Percentiles rank a stretch among this genome's conserved stretches.
phyloP scores from a whole-genome alignment of 2,888 invertebrate genomes.

The Sminthurinus aureus region DNA sequence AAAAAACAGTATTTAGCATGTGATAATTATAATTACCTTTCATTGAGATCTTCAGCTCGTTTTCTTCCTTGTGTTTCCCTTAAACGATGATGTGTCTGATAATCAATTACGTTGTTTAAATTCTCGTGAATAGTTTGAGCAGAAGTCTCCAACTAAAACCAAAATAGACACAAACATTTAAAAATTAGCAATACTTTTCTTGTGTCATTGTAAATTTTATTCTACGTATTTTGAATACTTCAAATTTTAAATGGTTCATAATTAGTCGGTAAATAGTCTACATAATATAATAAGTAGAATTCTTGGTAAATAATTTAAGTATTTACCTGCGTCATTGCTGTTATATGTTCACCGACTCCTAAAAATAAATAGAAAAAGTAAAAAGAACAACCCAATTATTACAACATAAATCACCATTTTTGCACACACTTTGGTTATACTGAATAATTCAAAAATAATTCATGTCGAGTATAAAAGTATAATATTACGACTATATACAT shows the following conservation, averaged over 20 bases:
- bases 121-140: constrained; percentile 89
- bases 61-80: constrained; percentile 94
- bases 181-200: no score
- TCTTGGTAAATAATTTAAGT: constrained; percentile 49
- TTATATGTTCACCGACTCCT: constrained; percentile 82
- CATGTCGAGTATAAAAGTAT: no score
- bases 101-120: constrained; percentile 86
- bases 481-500: no score
- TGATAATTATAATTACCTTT: constrained; percentile 63
- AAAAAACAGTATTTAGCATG: no score
- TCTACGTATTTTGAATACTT: background rate
- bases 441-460: no score
- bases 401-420: background rate
- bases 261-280: constrained; percentile 7
- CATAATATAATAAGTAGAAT: background rate
- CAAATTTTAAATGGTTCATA: constrained; percentile 8
- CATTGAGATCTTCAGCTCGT: constrained; percentile 95
- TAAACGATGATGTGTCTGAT: constrained; percentile 95
- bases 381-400: background rate
- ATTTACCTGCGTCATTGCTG: constrained; percentile 88
- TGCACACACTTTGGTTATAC: no score
- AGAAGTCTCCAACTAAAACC: constrained; percentile 87
- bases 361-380: background rate
- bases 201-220: background rate
- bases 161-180: constrained; percentile 25